phyloP scores from a whole-genome alignment of 2,797 vertebrate species.

The Microcaecilia unicolor region DNA sequence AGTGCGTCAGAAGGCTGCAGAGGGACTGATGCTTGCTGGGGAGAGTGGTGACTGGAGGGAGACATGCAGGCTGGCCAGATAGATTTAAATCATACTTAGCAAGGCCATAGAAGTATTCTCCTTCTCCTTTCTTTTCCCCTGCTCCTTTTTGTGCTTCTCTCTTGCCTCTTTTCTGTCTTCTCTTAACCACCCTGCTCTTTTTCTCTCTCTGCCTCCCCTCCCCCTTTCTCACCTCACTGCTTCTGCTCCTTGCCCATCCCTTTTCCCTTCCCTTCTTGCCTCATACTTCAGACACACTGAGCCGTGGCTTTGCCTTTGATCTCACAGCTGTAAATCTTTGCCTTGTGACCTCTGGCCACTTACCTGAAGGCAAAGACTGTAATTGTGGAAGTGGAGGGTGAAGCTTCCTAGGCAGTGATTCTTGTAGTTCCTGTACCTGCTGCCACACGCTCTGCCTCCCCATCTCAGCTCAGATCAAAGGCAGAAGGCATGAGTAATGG shows the following conservation, averaged over 20 bases:
- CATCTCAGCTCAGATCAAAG: slow-evolving; percentile 37
- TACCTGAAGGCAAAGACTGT: slow-evolving; percentile 6
- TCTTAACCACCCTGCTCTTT: too few species aligned
- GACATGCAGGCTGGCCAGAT: neutral
- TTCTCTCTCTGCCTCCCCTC: neutral
- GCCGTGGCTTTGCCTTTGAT: neutral
- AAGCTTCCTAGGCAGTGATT: slow-evolving; percentile 19
- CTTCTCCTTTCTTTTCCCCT: too few species aligned
- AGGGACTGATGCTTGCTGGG: too few species aligned
- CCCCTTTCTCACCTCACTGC: neutral
- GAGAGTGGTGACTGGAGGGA: too few species aligned
- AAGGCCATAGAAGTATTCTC: too few species aligned
- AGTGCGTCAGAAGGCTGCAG: too few species aligned
- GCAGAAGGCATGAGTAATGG: slow-evolving; percentile 22
- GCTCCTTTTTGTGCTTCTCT: neutral
- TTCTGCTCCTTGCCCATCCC: neutral
- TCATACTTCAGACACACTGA: neutral
- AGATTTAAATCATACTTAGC: too few species aligned
- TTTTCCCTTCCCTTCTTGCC: neutral
- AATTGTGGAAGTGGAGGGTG: neutral
- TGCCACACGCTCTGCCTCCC: slow-evolving; percentile 19
- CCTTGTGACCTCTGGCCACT: slow-evolving; percentile 18
- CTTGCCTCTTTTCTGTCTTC: neutral
- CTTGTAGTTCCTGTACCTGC: slow-evolving; percentile 38
- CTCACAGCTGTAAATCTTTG: slow-evolving; percentile 3